A percentile compares a stretch with the other conserved stretches of the same genome.
Evolutionary conservation across 2,888 invertebrate genomes (phyloP).

Genomic region (Agonopterix heracliana): DNA sequence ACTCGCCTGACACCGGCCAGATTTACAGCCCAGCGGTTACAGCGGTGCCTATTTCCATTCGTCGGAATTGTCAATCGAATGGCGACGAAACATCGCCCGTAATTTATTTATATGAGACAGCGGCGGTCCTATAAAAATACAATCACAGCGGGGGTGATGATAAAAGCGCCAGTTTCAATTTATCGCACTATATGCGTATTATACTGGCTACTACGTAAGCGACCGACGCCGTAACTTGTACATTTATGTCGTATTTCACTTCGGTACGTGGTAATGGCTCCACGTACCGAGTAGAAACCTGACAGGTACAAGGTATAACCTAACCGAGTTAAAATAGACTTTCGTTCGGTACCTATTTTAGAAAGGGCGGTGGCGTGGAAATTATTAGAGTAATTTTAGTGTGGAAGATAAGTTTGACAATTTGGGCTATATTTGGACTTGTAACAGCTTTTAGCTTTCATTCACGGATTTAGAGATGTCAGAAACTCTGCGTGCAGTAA

Average conservation of each 20-base stretch:
- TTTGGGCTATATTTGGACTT: too few relatives aligned
- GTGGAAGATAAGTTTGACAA: not conserved
- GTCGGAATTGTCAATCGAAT: slow-evolving; percentile 3
- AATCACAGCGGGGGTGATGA: slow-evolving; percentile 51
- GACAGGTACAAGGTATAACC: slow-evolving; percentile 19
- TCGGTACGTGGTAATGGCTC: slow-evolving; percentile 48
- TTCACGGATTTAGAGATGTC: too few relatives aligned
- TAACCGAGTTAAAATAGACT: slow-evolving; percentile 1
- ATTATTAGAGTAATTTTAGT: not conserved
- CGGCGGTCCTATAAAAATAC: slow-evolving; percentile 38
- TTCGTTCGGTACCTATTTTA: not conserved
- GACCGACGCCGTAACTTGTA: slow-evolving; percentile 49
- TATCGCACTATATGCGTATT: slow-evolving; percentile 49
- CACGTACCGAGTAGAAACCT: slow-evolving; percentile 43
- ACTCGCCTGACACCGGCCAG: too few relatives aligned
- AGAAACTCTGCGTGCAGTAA: too few relatives aligned
- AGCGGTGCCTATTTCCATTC: not conserved
- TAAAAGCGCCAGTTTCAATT: slow-evolving; percentile 61
- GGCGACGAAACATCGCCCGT: slow-evolving; percentile 13
- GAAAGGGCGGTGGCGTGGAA: not conserved
- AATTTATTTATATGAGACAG: slow-evolving; percentile 26
- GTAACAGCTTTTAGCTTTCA: too few relatives aligned
- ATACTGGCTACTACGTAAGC: slow-evolving; percentile 44
- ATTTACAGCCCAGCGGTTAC: too few relatives aligned
- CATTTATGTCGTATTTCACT: slow-evolving; percentile 60